Base-by-base conservation (phyloP, 2,888 invertebrate genomes). In the Diaprepes abbreviatus region DNA sequence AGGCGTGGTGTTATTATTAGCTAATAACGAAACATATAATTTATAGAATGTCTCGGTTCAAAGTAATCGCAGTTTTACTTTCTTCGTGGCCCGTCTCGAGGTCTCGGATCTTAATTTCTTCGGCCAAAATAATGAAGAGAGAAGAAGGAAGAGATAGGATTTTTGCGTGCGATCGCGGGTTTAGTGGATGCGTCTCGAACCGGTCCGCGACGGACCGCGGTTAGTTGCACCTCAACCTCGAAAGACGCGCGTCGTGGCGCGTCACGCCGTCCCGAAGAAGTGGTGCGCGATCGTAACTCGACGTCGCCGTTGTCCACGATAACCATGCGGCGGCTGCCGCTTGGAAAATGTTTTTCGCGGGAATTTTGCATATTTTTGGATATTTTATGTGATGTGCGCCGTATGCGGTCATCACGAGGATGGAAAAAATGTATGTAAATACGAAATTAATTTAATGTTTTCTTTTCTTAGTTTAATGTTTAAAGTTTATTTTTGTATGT, bases 241-340 rank as follows among this genome's bases (percentile, higher is more conserved):
- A 59, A 64, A 64, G 64, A 58, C 58, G 64, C 52, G 64, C 58
- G 64, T 68, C 38, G 63, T 24, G 24, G 36, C 69, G 69, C 69
- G 40, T 24, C 59, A 21, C 55, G n/a, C 19, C 28, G n/a, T 40
- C 54, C 60, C 66, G 55, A 67, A 62, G 55, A 65, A 67, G 43
- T 64, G 50, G 63, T 58, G 64, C 59, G 64, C 58, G 59, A 43
- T 35, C 43, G 33, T 21, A 21, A 38, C 16, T 33, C 10, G 24
- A 52, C 57, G 64, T 16, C 60, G 66, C 40, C 43, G 62, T 62
- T 62, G 54, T 67, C 38, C 62, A 40, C 62, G 45, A 55, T 31
- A 24, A 59, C 50, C 40, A 69, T 69, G 69, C 69, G 69, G 59
- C 69, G 50, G n/a, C 35, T 21, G 69, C 59, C 68, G 63, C 63